phyloP scores from a whole-genome alignment of 2,797 vertebrate species.

The Dryobates pubescens region DNA sequence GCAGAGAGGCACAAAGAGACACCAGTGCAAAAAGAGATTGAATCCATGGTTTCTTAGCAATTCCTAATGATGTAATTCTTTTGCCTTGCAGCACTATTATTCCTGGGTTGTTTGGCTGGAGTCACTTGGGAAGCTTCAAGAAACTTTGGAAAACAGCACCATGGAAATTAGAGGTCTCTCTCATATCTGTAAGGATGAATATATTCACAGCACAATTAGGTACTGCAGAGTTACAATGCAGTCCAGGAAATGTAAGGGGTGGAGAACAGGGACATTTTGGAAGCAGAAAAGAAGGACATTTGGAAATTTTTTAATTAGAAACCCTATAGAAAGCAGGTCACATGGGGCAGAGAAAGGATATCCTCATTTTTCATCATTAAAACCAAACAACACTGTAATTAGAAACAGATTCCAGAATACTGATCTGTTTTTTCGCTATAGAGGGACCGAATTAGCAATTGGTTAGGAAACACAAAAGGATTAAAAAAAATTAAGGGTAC shows the following conservation, averaged over 20 bases:
- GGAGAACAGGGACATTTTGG: slow-evolving; percentile 10
- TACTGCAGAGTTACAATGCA: slow-evolving; percentile 18
- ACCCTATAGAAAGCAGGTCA: slow-evolving; percentile 16
- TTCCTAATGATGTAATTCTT: slow-evolving; percentile 40
- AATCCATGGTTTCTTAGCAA: neutral
- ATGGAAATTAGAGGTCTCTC: neutral
- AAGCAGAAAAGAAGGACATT: slow-evolving; percentile 20
- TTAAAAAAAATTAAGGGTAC: neutral
- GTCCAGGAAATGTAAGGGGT: slow-evolving; percentile 35
- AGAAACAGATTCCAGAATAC: slow-evolving; percentile 40
- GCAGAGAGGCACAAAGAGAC: neutral
- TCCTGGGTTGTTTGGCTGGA: slow-evolving; percentile 21
- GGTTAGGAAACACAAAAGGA: neutral
- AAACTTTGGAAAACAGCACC: slow-evolving; percentile 36
- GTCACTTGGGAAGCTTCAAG: slow-evolving; percentile 41
- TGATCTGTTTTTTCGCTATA: slow-evolving; percentile 28
- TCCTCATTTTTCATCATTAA: slow-evolving; percentile 54
- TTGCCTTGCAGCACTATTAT: slow-evolving; percentile 12
- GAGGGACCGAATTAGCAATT: slow-evolving; percentile 15
- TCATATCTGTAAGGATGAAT: neutral
- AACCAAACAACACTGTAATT: slow-evolving; percentile 55
- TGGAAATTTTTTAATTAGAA: slow-evolving; percentile 32
- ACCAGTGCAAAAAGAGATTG: neutral
- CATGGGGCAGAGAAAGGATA: slow-evolving; percentile 28
- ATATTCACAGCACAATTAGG: neutral